These are phyloP conservation scores for Osmerus mordax DNA, from an alignment of 2,113 vertebrate genomes.

Conservation along the genomic window DNA sequence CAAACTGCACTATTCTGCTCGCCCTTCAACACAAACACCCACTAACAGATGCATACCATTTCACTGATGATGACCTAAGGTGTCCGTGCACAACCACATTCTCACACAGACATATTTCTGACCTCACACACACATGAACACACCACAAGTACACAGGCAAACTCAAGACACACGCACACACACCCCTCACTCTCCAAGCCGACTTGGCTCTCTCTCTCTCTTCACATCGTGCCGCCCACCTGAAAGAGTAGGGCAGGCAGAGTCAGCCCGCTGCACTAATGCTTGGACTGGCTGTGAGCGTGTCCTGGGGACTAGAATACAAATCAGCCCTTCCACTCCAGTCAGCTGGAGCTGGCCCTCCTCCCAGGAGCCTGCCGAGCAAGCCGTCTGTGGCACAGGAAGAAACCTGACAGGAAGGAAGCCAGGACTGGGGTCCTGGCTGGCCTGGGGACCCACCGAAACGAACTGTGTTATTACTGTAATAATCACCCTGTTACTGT, in stretches of 20 bases:
- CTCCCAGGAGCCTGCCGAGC: constrained; percentile 57
- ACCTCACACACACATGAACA: constrained; percentile 24
- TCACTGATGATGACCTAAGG: constrained; percentile 4
- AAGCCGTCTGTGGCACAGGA: constrained; percentile 56
- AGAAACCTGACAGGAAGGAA: constrained; percentile 39
- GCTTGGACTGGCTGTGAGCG: constrained; percentile 58
- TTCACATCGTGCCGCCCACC: constrained; percentile 58
- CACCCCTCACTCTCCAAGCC: background rate
- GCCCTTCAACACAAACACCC: background rate
- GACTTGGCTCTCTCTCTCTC: constrained; percentile 25
- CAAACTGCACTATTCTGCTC: background rate
- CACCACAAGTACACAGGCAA: constrained; percentile 4
- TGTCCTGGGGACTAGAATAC: constrained; percentile 63
- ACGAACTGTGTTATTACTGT: constrained; percentile 39
- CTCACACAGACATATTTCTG: constrained; percentile 37
- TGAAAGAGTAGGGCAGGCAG: constrained; percentile 58
- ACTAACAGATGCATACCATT: constrained; percentile 11
- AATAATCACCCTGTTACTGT: constrained; percentile 31
- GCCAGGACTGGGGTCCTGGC: constrained; percentile 4
- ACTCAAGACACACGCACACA: constrained; percentile 7
- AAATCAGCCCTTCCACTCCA: constrained; percentile 57
- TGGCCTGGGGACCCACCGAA: constrained; percentile 10
- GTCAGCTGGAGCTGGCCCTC: constrained; percentile 54
- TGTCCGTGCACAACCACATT: background rate
- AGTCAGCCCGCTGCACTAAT: constrained; percentile 60